Evolutionary conservation across 2,888 invertebrate species (phyloP).

Genomic region (Psylliodes chrysocephalus): DNA sequence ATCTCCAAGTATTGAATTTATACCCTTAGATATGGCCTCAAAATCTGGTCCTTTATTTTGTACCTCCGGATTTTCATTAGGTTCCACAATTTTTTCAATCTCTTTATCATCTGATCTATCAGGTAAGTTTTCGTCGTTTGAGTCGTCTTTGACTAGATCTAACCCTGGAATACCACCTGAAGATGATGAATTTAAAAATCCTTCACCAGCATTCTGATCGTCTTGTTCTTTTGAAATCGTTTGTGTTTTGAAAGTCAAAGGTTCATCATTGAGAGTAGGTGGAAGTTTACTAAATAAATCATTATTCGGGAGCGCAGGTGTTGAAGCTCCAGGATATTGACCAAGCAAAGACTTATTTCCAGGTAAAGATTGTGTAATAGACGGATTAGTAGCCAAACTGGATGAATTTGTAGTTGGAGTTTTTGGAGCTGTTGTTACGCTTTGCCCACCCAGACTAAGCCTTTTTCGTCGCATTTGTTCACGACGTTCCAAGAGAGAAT

Average conservation of each 20-base stretch:
- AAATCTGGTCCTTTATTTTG: constrained; percentile 64
- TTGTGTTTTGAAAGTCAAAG: constrained; percentile 52
- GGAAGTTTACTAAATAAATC: constrained; percentile 48
- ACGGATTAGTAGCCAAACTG: not conserved
- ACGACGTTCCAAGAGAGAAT: constrained; percentile 81
- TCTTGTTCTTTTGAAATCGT: constrained; percentile 21
- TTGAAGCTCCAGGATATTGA: constrained; percentile 21
- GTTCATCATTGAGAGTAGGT: constrained; percentile 56
- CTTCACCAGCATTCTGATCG: constrained; percentile 35
- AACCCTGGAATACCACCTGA: constrained; percentile 77
- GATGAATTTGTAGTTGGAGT: not conserved
- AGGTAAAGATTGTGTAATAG: constrained; percentile 2
- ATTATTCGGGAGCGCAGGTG: constrained; percentile 11
- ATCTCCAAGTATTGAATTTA: constrained; percentile 72
- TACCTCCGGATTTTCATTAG: constrained; percentile 7
- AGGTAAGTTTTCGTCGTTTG: constrained; percentile 45
- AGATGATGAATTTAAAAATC: constrained; percentile 45
- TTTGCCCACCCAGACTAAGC: constrained; percentile 51
- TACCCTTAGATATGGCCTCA: constrained; percentile 71
- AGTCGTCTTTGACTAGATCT: constrained; percentile 71
- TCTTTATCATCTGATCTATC: constrained; percentile 46
- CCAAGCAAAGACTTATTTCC: constrained; percentile 31
- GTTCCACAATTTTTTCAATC: constrained; percentile 31
- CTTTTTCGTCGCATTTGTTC: constrained; percentile 82
- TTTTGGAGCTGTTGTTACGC: constrained; percentile 2